Base-by-base conservation (phyloP, 2,888 invertebrate genomes). In the Heliconius ethilla region DNA sequence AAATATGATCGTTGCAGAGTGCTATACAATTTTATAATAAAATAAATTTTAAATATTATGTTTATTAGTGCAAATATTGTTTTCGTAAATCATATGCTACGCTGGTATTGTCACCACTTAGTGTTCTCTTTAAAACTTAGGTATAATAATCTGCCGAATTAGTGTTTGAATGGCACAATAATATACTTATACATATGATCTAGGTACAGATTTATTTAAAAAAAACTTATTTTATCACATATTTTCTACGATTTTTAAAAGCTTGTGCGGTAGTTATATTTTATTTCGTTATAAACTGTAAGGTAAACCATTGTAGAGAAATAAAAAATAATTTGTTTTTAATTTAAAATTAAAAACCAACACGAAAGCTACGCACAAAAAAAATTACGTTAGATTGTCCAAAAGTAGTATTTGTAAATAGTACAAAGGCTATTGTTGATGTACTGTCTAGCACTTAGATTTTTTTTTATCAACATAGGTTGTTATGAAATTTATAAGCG, bases 131-230 rank as follows among this genome's bases (percentile, higher is more conserved):
- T 89, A 88, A 87, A 89, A 81, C 87, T 86, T 87, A 88, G 87
- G 84, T 84, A 81, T 87, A 87, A 91, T 89, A 83, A 90, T 90
- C 89, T 91, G 90, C 93, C 93, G 93, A 93, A 93, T 93, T 93
- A 93, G 91, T 91, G 88, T 90, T 90, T 89, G 89, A 90, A 91
- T 91, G 91, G 87, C 86, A 87, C 85, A 84, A 75, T 83, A 82
- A 82, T 78, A 83, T 85, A 83, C 85, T 83, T 84, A 86, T 79
- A 80, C 78, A 75, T 69, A 66, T 66, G 45, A 74, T 80, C 76
- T 77, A 81, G 75, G 77, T 83, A 81, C 67, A 40, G 67, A n/a
- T 80, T 79, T 81, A 81, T 81, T 82, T 81, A 81, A 80, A 80
- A 78, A 40, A n/a, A 25, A 6, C 9, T 78, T 55, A 65, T 66